Conservation (phyloP, 2,113 vertebrate species). For the Marmota monax region DNA sequence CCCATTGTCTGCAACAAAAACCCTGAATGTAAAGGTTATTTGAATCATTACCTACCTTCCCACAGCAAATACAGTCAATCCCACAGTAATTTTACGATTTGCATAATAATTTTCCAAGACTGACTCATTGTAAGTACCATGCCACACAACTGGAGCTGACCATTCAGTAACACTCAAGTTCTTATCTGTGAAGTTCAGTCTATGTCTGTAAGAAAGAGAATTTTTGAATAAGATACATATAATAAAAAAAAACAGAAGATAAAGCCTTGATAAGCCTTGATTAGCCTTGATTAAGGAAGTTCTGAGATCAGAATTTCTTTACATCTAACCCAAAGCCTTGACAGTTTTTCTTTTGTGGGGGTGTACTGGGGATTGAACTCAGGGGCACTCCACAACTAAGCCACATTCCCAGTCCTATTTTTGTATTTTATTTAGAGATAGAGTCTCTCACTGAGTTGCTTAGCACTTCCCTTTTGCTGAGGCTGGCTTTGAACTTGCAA, state of each 20-base stretch:
- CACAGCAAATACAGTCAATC: slow-evolving; percentile 82
- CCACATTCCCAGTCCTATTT: no score
- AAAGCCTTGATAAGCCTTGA: not conserved
- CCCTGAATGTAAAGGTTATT: not conserved
- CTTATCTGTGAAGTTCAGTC: no score
- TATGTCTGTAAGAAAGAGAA: slow-evolving; percentile 45
- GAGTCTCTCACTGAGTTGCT: no score
- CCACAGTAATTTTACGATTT: slow-evolving; percentile 69
- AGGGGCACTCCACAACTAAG: no score
- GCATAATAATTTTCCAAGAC: slow-evolving; percentile 68
- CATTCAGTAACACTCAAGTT: slow-evolving; percentile 52
- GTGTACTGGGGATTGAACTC: no score
- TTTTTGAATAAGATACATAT: slow-evolving; percentile 36
- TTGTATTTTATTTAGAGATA: no score
- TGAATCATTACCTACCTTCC: slow-evolving; percentile 74
- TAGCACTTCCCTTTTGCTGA: no score
- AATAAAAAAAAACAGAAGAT: not conserved
- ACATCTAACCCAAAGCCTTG: not conserved
- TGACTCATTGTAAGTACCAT: slow-evolving; percentile 52
- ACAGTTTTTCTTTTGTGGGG: not conserved
- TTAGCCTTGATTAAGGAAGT: no score
- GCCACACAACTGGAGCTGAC: slow-evolving; percentile 76
- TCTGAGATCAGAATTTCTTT: not conserved
- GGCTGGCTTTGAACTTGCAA: no score
- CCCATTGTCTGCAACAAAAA: slow-evolving; percentile 2